Evolutionary conservation across 2,113 vertebrate species (phyloP).

Genomic region (Gymnogyps californianus): DNA sequence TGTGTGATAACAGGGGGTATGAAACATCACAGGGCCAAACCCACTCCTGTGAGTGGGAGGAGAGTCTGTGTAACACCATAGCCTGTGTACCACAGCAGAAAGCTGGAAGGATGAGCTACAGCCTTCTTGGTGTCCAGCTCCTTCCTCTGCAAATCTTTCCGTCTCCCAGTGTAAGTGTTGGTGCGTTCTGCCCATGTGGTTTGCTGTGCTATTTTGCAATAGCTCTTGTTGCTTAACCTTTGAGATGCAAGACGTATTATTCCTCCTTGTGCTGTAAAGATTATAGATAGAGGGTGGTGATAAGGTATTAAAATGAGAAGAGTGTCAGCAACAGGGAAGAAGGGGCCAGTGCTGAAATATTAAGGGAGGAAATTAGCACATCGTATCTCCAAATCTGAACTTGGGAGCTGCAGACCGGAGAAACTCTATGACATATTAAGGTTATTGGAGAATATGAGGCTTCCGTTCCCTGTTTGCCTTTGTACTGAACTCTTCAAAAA

Average conservation of each 20-base stretch:
- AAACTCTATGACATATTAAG: neutral
- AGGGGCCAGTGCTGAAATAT: neutral
- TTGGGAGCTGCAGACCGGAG: neutral
- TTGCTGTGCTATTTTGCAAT: neutral
- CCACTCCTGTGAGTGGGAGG: neutral
- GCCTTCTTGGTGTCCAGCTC: neutral
- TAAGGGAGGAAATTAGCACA: neutral
- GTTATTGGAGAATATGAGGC: neutral
- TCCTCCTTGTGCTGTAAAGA: neutral
- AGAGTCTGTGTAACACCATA: neutral
- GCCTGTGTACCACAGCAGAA: neutral
- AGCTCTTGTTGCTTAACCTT: constrained; percentile 27
- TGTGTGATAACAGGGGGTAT: neutral
- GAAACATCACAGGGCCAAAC: neutral
- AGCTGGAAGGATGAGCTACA: neutral
- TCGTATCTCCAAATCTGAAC: neutral
- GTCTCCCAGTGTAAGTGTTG: neutral
- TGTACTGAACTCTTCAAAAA: neutral
- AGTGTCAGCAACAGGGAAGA: neutral
- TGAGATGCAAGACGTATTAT: neutral
- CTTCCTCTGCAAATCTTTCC: neutral
- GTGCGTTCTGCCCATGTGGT: neutral
- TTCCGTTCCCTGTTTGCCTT: constrained; percentile 12
- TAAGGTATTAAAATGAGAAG: neutral
- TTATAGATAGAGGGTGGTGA: neutral